Base-by-base conservation (phyloP, 2,113 vertebrate species). In the Microtus richardsoni region DNA sequence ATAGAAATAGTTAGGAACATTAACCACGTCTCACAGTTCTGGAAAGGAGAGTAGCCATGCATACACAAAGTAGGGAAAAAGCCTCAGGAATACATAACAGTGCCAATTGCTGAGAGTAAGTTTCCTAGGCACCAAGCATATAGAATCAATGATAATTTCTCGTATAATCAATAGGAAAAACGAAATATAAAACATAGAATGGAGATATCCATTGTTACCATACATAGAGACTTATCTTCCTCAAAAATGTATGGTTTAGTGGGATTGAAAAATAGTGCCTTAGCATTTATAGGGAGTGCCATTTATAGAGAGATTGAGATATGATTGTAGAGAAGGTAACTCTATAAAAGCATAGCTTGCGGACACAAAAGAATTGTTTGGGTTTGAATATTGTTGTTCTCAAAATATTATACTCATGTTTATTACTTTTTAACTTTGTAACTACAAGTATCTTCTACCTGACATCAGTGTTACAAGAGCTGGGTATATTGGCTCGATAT, bases 51-150 rank as follows among this genome's bases (percentile, higher is more conserved):
- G 16, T 71, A 71, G 36, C 17, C 68, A 21, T 71, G 16, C 68
- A 68, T 68, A 33, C 12, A 33, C 4, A 33, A 13, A 68, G 14
- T 66, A 33, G 30, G 66, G 5, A 14, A 68, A 68, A 68, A 68
- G 13, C 30, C 30, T 16, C 66, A 33, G 12, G 12, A 33, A 16
- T 33, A 33, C 66, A 68, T 4, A 33, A 68, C 5, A 33, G 30
- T 16, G 66, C 1, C 68, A n/a, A n/a, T 3, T n/a, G 16, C n/a
- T n/a, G 3, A 19, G 3, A n/a, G 16, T 3, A n/a, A 8, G 16
- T n/a, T 71, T 17, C 36, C 17, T n/a, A 19, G 36, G 3, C 36
- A 71, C 2, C 68, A n/a, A 68, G 66, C 12, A 36, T 36, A 68
- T 36, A 68, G 66, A 68, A 6, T 71, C 36, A 71, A n/a, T 8